A percentile compares a stretch with the other conserved stretches of the same genome.
These are phyloP conservation scores for Valencia hispanica DNA, from an alignment of 2,797 vertebrate genomes.

Conservation along the genomic window DNA sequence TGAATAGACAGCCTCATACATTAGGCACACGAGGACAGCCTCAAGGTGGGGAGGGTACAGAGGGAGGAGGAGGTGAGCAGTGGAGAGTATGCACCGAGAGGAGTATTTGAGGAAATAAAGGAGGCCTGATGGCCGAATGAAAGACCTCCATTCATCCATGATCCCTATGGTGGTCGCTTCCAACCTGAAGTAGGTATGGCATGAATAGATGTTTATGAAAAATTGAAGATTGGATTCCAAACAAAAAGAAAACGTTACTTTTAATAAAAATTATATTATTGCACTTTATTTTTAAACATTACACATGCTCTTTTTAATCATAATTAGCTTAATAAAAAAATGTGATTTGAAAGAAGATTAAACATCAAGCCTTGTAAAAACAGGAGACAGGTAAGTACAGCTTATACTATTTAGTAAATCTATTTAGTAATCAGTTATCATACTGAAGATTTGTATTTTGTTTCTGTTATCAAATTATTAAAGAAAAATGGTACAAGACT, in stretches of 20 bases:
- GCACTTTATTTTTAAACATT: background rate
- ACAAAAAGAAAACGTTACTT: conserved; percentile 33
- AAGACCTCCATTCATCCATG: conserved; percentile 80
- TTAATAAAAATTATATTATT: conserved; percentile 11
- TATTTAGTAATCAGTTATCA: background rate
- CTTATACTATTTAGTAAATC: background rate
- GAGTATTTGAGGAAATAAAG: conserved; percentile 66
- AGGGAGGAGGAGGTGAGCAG: conserved; percentile 49
- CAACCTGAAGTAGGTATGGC: conserved; percentile 63
- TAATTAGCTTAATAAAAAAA: background rate
- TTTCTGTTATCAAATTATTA: background rate
- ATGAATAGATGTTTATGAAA: conserved; percentile 72
- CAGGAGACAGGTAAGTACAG: background rate
- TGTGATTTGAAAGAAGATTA: background rate
- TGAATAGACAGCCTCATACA: conserved; percentile 78
- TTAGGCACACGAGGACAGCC: conserved; percentile 54
- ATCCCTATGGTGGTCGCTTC: conserved; percentile 63
- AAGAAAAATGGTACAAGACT: background rate
- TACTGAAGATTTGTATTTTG: background rate
- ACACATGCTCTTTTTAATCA: background rate
- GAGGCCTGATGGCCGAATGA: conserved; percentile 71
- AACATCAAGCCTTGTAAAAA: background rate
- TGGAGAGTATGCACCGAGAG: conserved; percentile 49
- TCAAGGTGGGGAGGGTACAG: conserved; percentile 46
- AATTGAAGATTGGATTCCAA: conserved; percentile 49